Conservation (phyloP, 2,888 invertebrate species). For the Lucinisca nassula region DNA sequence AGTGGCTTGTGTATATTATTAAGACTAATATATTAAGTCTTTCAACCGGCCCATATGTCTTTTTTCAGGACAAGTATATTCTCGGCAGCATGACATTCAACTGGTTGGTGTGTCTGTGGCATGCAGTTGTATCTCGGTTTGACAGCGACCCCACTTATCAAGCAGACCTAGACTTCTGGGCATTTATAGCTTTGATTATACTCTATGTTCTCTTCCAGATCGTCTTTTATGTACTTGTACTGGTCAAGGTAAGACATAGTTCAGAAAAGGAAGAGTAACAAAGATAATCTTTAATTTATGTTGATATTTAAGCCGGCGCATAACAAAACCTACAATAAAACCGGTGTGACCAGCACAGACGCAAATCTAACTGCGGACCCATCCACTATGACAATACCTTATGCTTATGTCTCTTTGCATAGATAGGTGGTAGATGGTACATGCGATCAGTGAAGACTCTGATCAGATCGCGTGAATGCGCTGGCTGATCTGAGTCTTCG, state of each 20-base stretch:
- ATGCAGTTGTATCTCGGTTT: conserved; percentile 82
- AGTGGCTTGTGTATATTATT: too few relatives aligned
- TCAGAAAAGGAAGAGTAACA: too few relatives aligned
- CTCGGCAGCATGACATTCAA: conserved; percentile 84
- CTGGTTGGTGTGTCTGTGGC: conserved; percentile 85
- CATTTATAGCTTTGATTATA: conserved; percentile 78
- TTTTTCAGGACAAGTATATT: conserved; percentile 85
- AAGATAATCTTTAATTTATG: background rate
- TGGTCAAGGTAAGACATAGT: conserved; percentile 76
- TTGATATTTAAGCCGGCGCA: background rate
- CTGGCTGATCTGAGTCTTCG: too few relatives aligned
- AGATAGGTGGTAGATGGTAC: too few relatives aligned
- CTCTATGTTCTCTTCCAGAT: conserved; percentile 80
- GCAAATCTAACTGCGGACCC: too few relatives aligned
- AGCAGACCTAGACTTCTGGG: conserved; percentile 75
- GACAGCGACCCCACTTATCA: conserved; percentile 61
- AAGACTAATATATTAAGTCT: too few relatives aligned
- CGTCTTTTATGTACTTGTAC: conserved; percentile 77
- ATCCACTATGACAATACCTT: too few relatives aligned
- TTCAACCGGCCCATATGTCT: too few relatives aligned
- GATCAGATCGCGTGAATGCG: too few relatives aligned
- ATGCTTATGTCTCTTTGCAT: background rate
- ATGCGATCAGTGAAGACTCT: too few relatives aligned
- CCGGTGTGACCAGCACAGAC: too few relatives aligned
- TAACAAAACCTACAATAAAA: too few relatives aligned